Evolutionary conservation across 2,113 vertebrate species (phyloP).

Genomic region (Phalacrocorax brasilianus): DNA sequence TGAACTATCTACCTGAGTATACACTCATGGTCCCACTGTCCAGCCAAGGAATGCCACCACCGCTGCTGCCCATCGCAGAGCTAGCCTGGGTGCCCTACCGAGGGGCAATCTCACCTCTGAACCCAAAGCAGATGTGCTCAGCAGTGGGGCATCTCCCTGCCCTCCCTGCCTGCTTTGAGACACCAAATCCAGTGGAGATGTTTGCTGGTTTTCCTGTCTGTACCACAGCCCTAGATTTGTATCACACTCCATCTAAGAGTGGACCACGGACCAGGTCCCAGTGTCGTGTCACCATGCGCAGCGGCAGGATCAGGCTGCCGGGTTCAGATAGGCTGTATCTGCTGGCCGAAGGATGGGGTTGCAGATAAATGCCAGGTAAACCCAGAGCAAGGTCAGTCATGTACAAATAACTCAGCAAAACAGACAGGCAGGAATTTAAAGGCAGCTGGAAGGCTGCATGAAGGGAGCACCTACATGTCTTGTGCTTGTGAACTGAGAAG

Average conservation of each 20-base stretch:
- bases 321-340: not conserved
- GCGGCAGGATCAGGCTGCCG: not conserved
- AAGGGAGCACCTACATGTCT: not conserved
- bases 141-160: not conserved
- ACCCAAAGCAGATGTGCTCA: not conserved
- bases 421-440: not conserved
- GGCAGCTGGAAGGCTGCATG: not conserved
- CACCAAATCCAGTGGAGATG: not conserved
- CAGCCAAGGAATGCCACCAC: not conserved
- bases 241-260: not conserved
- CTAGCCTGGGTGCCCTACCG: not conserved
- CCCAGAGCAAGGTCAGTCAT: not conserved
- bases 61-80: not conserved
- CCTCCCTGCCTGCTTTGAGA: not conserved
- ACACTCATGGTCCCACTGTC: not conserved
- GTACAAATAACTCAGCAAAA: not conserved
- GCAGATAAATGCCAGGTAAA: not conserved
- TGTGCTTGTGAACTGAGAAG: not conserved
- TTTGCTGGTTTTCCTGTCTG: not conserved
- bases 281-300: fast-evolving
- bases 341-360: not conserved
- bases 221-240: not conserved
- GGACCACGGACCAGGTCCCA: not conserved
- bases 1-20: not conserved
- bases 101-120: not conserved